phyloP scores from a whole-genome alignment of 2,888 invertebrate genomes.

The Macropis europaea region DNA sequence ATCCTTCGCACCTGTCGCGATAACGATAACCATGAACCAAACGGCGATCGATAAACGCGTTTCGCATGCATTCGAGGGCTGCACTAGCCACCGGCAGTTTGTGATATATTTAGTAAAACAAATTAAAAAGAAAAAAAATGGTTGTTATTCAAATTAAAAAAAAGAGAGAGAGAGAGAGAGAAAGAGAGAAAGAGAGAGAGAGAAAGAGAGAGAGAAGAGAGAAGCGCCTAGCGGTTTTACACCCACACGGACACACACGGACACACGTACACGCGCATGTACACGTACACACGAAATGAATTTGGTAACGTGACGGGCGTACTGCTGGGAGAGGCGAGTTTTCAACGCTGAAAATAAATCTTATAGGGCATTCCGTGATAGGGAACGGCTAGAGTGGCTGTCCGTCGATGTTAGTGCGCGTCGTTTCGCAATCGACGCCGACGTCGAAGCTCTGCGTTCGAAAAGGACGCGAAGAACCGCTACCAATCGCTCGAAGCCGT shows the following conservation, averaged over 20 bases:
- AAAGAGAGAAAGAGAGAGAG: conserved; percentile 19
- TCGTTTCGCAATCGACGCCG: neutral
- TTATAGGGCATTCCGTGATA: conserved; percentile 60
- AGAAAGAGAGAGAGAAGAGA: conserved; percentile 37
- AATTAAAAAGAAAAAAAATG: conserved; percentile 68
- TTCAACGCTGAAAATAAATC: conserved; percentile 46
- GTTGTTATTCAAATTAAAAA: conserved; percentile 75
- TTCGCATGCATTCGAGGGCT: conserved; percentile 62
- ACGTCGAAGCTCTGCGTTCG: no score
- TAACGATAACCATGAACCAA: no score
- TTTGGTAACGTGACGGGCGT: conserved; percentile 52
- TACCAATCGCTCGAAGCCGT: no score
- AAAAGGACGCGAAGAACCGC: no score
- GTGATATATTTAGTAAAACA: conserved; percentile 79
- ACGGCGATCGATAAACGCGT: conserved; percentile 24
- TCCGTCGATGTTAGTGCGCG: conserved; percentile 4
- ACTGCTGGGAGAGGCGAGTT: conserved; percentile 53
- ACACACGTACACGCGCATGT: no score
- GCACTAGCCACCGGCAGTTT: conserved; percentile 76
- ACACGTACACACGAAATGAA: conserved; percentile 52
- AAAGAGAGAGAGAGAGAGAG: conserved; percentile 42
- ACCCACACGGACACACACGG: conserved; percentile 60
- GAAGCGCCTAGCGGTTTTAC: conserved; percentile 77
- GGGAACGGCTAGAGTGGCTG: conserved; percentile 10
- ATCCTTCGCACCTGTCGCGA: no score